A percentile compares a stretch with the other conserved stretches of the same genome.
These are phyloP conservation scores for Scyliorhinus canicula DNA, from an alignment of 2,797 vertebrate genomes.

Conservation along the genomic window DNA sequence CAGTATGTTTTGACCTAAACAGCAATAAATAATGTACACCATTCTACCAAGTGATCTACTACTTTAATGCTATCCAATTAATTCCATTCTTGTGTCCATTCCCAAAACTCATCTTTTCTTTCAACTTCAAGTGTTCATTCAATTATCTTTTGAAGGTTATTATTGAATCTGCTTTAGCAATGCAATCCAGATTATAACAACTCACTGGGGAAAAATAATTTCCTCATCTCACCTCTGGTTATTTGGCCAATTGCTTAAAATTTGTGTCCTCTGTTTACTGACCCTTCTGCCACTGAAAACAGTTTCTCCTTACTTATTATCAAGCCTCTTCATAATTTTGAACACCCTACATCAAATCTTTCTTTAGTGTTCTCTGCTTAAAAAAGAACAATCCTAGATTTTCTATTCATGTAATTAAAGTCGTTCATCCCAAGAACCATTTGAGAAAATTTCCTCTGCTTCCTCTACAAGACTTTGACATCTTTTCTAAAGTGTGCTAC, in stretches of 20 bases:
- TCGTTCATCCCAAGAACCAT: background rate
- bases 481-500: background rate
- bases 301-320: background rate
- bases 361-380: no score
- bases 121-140: background rate
- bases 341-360: background rate
- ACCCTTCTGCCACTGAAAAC: background rate
- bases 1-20: no score
- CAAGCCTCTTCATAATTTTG: background rate
- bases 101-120: background rate
- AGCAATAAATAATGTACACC: background rate
- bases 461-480: background rate
- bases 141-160: no score
- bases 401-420: background rate
- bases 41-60: background rate
- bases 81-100: no score
- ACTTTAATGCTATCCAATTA: background rate
- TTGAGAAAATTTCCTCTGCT: background rate
- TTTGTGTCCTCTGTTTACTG: no score
- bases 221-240: background rate
- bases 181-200: background rate
- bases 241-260: background rate
- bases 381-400: background rate
- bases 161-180: no score
- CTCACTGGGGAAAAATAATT: background rate